Conservation (phyloP, 2,113 vertebrate species). For the Gasterosteus aculeatus region DNA sequence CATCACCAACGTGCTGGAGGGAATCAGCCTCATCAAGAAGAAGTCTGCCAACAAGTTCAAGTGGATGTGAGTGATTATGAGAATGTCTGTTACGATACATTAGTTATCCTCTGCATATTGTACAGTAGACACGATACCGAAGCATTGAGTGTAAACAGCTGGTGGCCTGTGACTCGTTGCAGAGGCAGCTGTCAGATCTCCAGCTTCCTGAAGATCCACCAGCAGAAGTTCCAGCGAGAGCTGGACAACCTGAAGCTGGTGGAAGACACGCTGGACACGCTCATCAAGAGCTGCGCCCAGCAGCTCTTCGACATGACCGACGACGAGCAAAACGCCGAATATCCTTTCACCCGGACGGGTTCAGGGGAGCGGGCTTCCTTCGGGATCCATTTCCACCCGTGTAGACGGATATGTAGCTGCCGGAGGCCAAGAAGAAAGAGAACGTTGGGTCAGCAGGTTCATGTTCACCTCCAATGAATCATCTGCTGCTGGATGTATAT, state of each 20-base stretch:
- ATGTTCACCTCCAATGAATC: too few species aligned
- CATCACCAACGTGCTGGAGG: slow-evolving; percentile 89
- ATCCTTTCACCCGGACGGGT: slow-evolving; percentile 82
- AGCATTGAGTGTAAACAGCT: too few species aligned
- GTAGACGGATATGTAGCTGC: neutral
- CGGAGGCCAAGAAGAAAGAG: too few species aligned
- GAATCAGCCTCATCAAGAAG: slow-evolving; percentile 86
- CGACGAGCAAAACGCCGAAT: slow-evolving; percentile 85
- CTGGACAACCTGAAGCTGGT: slow-evolving; percentile 85
- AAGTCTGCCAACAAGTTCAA: slow-evolving; percentile 86
- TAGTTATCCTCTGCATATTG: too few species aligned
- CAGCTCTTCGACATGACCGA: slow-evolving; percentile 89
- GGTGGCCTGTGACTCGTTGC: slow-evolving; percentile 31
- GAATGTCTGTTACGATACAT: neutral
- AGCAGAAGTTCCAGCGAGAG: slow-evolving; percentile 81
- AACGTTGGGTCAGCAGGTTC: too few species aligned
- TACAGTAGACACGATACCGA: too few species aligned
- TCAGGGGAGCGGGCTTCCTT: neutral
- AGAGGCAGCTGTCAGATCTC: slow-evolving; percentile 82
- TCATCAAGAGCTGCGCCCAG: slow-evolving; percentile 90
- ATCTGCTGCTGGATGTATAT: too few species aligned
- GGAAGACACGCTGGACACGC: slow-evolving; percentile 90
- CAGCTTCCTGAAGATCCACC: slow-evolving; percentile 51
- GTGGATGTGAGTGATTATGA: slow-evolving; percentile 87
- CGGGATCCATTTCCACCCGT: too few species aligned